Percentiles rank a stretch among this genome's conserved stretches.
Conservation (phyloP, 2,888 invertebrate genomes). For the Papilio elwesi region DNA sequence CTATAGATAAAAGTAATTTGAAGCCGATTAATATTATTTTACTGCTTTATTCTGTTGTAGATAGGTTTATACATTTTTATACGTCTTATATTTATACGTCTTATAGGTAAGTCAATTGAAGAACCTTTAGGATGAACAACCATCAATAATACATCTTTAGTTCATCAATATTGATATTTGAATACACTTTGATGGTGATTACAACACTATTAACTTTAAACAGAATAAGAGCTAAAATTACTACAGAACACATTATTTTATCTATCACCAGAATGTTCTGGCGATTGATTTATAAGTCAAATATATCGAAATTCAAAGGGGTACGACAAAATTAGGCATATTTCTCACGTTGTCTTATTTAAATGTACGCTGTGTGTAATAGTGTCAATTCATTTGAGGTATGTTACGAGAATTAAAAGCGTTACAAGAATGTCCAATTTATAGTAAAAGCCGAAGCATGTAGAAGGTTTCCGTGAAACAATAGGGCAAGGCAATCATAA, state of each 20-base stretch:
- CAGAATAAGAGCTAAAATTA: too few species aligned
- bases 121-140: too few species aligned
- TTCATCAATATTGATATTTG: too few species aligned
- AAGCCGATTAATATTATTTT: conserved; percentile 16
- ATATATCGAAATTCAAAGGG: too few species aligned
- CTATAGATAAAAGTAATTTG: conserved; percentile 20
- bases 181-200: too few species aligned
- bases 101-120: neutral
- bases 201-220: too few species aligned
- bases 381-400: neutral
- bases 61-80: neutral
- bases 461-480: conserved; percentile 76
- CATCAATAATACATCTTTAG: too few species aligned
- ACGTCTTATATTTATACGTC: too few species aligned
- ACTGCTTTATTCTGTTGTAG: conserved; percentile 5
- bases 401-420: conserved; percentile 41
- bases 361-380: neutral
- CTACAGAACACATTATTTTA: too few species aligned
- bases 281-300: too few species aligned
- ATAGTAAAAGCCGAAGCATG: conserved; percentile 70
- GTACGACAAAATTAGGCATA: too few species aligned
- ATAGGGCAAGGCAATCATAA: conserved; percentile 55
- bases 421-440: conserved; percentile 56
- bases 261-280: too few species aligned
- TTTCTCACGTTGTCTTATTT: neutral